Evolutionary conservation across 2,797 vertebrate species (phyloP).

Genomic region (Sphenopsis melanotis): DNA sequence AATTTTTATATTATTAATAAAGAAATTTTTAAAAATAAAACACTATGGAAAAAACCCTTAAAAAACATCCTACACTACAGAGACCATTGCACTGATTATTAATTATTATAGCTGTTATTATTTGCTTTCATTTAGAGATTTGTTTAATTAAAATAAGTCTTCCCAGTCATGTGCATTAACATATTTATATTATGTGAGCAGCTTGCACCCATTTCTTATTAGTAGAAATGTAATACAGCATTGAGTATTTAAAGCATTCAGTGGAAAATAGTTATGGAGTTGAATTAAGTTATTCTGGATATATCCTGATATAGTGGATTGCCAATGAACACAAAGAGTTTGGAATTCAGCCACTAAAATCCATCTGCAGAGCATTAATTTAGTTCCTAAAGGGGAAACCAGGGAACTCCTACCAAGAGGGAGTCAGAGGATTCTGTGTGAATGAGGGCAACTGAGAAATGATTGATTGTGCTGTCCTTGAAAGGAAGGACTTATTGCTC

Average conservation of each 20-base stretch:
- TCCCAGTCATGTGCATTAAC: neutral
- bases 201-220: neutral
- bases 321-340: neutral
- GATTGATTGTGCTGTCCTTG: neutral
- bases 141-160: neutral
- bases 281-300: neutral
- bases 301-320: neutral
- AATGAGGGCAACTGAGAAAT: neutral
- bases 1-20: neutral
- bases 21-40: neutral
- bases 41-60: rapidly evolving
- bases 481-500: neutral
- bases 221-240: neutral
- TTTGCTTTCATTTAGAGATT: neutral
- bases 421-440: neutral
- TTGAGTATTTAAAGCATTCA: neutral
- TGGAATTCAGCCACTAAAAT: constrained; percentile 26
- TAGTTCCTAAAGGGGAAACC: neutral
- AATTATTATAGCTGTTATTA: neutral
- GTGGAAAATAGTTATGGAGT: neutral
- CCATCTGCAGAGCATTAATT: constrained; percentile 27
- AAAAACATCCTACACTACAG: neutral
- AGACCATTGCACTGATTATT: neutral
- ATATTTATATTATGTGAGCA: neutral
- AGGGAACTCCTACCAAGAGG: neutral